Conservation (phyloP, 2,797 vertebrate species). For the Thamnophis elegans region DNA sequence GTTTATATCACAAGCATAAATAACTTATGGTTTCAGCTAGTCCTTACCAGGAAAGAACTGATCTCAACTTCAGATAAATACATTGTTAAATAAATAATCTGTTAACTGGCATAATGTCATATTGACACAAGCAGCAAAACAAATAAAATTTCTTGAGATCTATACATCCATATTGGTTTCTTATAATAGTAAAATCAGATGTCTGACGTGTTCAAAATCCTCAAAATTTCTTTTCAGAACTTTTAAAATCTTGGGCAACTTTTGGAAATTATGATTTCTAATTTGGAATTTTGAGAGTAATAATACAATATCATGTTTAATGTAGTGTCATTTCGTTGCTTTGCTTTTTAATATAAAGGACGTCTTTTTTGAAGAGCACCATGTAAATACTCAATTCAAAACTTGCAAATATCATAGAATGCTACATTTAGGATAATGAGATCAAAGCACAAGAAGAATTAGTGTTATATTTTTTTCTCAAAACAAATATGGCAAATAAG, state of each 20-base stretch:
- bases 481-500: neutral
- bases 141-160: neutral
- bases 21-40: neutral
- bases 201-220: neutral
- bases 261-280: neutral
- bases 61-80: slow-evolving; percentile 31
- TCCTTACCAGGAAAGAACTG: slow-evolving; percentile 25
- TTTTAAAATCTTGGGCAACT: neutral
- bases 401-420: neutral
- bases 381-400: neutral
- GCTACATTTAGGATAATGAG: neutral
- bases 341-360: neutral
- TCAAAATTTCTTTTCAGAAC: neutral
- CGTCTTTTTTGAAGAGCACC: neutral
- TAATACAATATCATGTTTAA: neutral
- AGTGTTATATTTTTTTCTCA: neutral
- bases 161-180: neutral
- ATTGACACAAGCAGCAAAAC: neutral
- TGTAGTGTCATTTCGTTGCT: neutral
- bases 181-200: neutral
- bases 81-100: neutral
- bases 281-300: neutral
- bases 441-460: neutral
- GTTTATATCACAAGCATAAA: neutral
- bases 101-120: neutral